Percentiles rank a stretch among this genome's conserved stretches.
These are phyloP conservation scores for Nomada fucata DNA, from an alignment of 2,888 invertebrate genomes.

Conservation along the genomic window DNA sequence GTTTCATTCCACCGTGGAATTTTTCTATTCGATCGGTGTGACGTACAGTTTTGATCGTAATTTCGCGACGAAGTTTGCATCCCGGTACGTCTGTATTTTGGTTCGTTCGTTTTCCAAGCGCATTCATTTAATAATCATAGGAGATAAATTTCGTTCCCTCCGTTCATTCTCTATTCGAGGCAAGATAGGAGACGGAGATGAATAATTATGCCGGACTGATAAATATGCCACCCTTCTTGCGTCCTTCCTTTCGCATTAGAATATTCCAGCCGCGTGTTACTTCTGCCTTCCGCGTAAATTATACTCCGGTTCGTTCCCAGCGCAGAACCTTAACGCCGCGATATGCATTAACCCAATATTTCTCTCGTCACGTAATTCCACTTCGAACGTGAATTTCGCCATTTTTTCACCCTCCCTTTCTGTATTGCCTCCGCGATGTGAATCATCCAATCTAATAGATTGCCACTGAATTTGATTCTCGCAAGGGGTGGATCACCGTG, in stretches of 20 bases:
- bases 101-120: not conserved
- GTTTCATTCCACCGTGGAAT: too few relatives aligned
- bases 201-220: conserved; percentile 26
- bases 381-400: conserved; percentile 14
- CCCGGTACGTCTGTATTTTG: too few relatives aligned
- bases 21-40: too few relatives aligned
- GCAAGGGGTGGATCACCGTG: too few relatives aligned
- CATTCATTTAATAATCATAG: not conserved
- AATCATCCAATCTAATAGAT: not conserved
- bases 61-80: too few relatives aligned
- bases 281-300: conserved; percentile 50
- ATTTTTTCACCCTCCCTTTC: conserved; percentile 13
- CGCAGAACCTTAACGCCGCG: not conserved
- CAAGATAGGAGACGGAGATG: conserved; percentile 9
- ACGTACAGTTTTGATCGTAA: too few relatives aligned
- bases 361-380: conserved; percentile 4
- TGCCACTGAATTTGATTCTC: too few relatives aligned
- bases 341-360: conserved; percentile 5
- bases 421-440: not conserved
- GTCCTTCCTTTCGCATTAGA: conserved; percentile 23
- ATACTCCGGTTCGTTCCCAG: conserved; percentile 25
- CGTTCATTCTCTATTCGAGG: conserved; percentile 12
- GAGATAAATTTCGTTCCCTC: not conserved
- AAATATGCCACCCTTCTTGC: conserved; percentile 31
- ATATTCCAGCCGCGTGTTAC: conserved; percentile 63